phyloP scores from a whole-genome alignment of 2,888 invertebrate species.

The Geotrupes spiniger region DNA sequence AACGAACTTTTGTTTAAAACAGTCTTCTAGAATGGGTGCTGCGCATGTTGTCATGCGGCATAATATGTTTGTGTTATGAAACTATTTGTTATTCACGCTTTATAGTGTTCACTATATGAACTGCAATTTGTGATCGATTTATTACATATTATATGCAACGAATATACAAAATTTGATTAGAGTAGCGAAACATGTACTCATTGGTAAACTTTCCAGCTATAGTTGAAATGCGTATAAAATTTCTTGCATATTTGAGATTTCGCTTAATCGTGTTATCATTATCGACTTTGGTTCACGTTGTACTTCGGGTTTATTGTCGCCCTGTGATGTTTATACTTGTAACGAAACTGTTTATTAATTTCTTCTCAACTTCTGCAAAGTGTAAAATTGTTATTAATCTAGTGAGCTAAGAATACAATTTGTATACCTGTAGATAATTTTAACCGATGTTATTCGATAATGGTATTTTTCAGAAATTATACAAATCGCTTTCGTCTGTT shows the following conservation, averaged over 20 bases:
- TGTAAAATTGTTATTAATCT: conserved; percentile 42
- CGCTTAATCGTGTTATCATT: conserved; percentile 2
- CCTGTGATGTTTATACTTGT: too few relatives aligned
- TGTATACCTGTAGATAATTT: conserved; percentile 44
- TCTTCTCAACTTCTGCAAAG: conserved; percentile 22
- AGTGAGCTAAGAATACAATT: conserved; percentile 44
- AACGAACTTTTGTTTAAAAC: conserved; percentile 20
- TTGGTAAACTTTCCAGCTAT: conserved; percentile 18
- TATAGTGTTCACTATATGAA: conserved; percentile 53
- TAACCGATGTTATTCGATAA: conserved; percentile 21
- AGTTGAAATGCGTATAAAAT: conserved; percentile 7
- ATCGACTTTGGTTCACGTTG: too few relatives aligned
- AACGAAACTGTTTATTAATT: conserved; percentile 1
- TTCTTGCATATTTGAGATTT: conserved; percentile 21
- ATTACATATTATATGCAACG: conserved; percentile 28
- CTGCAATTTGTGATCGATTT: conserved; percentile 51
- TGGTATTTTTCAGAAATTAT: too few relatives aligned
- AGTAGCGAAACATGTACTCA: conserved; percentile 26
- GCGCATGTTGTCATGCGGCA: conserved; percentile 38
- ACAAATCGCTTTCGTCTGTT: conserved; percentile 9
- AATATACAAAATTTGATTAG: conserved; percentile 31
- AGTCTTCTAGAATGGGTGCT: conserved; percentile 46
- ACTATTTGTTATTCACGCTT: conserved; percentile 45
- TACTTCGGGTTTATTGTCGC: too few relatives aligned
- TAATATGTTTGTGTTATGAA: conserved; percentile 42